Conservation (phyloP, 2,113 vertebrate species). For the Oceanites oceanicus region DNA sequence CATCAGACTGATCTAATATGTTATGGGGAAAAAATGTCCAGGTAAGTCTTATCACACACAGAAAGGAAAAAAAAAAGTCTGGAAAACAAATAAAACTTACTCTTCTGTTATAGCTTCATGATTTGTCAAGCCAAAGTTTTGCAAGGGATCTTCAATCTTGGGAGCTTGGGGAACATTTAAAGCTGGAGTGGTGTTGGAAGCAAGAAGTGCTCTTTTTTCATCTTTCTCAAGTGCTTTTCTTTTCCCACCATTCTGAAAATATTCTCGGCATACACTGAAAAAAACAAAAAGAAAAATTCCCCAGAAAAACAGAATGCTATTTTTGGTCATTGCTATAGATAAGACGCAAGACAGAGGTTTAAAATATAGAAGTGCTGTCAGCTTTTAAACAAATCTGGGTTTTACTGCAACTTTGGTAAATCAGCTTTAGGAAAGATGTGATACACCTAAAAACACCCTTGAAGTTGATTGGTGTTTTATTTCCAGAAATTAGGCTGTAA, state of each 20-base stretch:
- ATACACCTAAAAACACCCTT: background rate
- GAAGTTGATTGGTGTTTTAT: fast-evolving
- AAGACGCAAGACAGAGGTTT: background rate
- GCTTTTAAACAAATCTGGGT: background rate
- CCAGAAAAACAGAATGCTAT: background rate
- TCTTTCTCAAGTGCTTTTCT: conserved; percentile 95
- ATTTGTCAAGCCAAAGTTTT: conserved; percentile 68
- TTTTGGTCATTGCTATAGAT: background rate
- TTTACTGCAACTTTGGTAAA: background rate
- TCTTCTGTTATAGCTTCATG: conserved; percentile 72
- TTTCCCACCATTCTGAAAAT: conserved; percentile 95
- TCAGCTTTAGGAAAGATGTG: background rate
- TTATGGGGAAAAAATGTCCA: background rate
- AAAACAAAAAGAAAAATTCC: background rate
- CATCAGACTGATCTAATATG: background rate
- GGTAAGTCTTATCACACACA: background rate
- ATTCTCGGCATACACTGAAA: conserved; percentile 92
- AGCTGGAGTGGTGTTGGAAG: conserved; percentile 73
- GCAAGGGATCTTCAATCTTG: conserved; percentile 71
- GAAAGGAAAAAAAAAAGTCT: too few species aligned
- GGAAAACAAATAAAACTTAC: conserved; percentile 69
- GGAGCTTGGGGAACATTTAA: conserved; percentile 64
- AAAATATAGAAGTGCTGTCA: background rate
- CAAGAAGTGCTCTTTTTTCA: conserved; percentile 84
- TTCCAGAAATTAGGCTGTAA: background rate